phyloP scores from a whole-genome alignment of 1,140 invertebrate genomes.

The Pinna nobilis region DNA sequence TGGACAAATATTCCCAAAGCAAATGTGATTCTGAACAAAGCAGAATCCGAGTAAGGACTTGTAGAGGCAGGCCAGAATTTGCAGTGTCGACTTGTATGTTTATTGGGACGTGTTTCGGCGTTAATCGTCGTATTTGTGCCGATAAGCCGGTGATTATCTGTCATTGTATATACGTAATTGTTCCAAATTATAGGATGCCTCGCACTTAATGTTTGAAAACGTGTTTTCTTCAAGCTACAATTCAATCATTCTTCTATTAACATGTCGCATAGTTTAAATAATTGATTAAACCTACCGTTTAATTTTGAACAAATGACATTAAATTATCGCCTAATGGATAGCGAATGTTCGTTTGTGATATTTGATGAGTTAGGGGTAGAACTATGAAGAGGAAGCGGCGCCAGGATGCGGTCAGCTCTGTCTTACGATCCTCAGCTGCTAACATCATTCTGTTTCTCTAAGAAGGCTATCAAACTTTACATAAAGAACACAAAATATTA shows the following conservation, averaged over 20 bases:
- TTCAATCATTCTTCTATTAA: constrained; percentile 48
- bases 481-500: constrained; percentile 11
- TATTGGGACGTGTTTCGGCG: background rate
- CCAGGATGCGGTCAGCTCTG: constrained; percentile 8
- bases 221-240: constrained; percentile 39
- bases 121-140: constrained; percentile 19
- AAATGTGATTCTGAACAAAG: background rate
- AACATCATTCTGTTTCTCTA: background rate
- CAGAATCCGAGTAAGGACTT: background rate
- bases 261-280: constrained; percentile 43
- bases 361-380: constrained; percentile 17
- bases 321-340: constrained; percentile 44
- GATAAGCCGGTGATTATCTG: constrained; percentile 36
- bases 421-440: background rate
- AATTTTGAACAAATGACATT: constrained; percentile 52
- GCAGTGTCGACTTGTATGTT: background rate
- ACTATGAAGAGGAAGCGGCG: background rate
- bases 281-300: constrained; percentile 45
- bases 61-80: background rate
- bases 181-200: constrained; percentile 41
- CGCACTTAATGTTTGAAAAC: constrained; percentile 34
- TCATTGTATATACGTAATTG: constrained; percentile 38
- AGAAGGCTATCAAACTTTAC: constrained; percentile 5
- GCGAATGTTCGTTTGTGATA: constrained; percentile 21
- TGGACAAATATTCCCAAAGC: background rate